Base-by-base conservation (phyloP, 2,888 invertebrate genomes). In the Galerucella pusilla region DNA sequence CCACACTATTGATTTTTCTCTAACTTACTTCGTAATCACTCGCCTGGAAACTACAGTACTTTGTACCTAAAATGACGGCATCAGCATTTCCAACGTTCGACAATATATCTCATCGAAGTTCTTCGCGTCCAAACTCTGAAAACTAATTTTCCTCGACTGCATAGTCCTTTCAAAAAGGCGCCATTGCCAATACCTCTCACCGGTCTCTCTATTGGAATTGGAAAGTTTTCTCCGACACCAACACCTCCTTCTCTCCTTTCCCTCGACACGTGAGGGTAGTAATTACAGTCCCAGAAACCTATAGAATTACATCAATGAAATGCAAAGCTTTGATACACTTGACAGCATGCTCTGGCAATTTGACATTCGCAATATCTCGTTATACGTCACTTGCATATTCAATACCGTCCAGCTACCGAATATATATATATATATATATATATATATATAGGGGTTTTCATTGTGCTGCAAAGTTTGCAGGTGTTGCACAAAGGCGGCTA, bases 401-500 rank as follows among this genome's bases (percentile, higher is more conserved):
- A 83, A 81, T 80, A 78, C 68, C 73, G 77, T 79, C 76, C 78
- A 73, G 75, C 66, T 72, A 67, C 20, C 49, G 70, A 70, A 42
- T 74, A 75, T 77, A 42, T 5, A 6, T 35, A 73, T 70, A 71
- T n/a, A n/a, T n/a, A n/a, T 35, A 35, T 35, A 35, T 35, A 35
- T 35, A 35, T 35, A 35, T 5, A 6, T 35, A 73, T 70, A 71
- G 64, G 71, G 76, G 75, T 73, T 77, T 75, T 74, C 75, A 77
- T 77, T 78, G 78, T 76, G 75, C 64, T 82, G 81, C 83, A 85
- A 85, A 84, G 82, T 85, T 85, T 82, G 83, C 84, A 85, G 85
- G 85, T 85, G 85, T 84, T 83, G 79, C 81, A 82, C 83, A 83
- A 84, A 83, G 81, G 81, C 83, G 83, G 82, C 83, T 81, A 81